Percentiles rank a stretch among this genome's conserved stretches.
These are phyloP conservation scores for Pegoplata infirma DNA, from an alignment of 2,888 invertebrate species.

Conservation along the genomic window DNA sequence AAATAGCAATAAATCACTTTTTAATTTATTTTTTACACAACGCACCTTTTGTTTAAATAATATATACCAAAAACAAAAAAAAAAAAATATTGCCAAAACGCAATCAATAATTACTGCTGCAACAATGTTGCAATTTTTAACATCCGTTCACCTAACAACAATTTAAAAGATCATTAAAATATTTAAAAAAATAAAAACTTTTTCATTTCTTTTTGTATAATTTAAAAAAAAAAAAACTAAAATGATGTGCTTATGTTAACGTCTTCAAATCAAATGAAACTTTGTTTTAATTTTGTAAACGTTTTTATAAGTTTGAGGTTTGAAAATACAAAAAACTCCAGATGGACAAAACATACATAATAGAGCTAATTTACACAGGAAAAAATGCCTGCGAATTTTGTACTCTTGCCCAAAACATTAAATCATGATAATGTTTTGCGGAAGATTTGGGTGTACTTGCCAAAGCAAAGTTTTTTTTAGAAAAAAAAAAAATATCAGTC, in stretches of 20 bases:
- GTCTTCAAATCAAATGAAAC: constrained; percentile 46
- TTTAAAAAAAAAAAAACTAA: too few relatives aligned
- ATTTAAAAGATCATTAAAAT: neutral
- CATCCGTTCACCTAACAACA: neutral
- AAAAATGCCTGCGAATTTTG: too few relatives aligned
- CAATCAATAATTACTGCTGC: neutral
- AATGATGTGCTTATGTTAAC: constrained; percentile 11
- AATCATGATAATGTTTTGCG: too few relatives aligned
- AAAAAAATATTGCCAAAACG: neutral
- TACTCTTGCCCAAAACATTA: too few relatives aligned
- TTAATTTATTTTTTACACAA: neutral
- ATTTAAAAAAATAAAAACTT: neutral
- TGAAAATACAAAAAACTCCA: neutral
- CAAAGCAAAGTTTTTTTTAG: too few relatives aligned
- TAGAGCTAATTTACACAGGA: too few relatives aligned
- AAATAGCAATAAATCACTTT: neutral
- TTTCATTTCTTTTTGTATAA: neutral
- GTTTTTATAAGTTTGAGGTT: constrained; percentile 52
- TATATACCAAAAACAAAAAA: neutral
- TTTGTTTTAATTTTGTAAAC: constrained; percentile 41
- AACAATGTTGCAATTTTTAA: neutral
- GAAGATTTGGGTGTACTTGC: too few relatives aligned
- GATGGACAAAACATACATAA: neutral
- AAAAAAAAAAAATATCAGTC: too few relatives aligned
- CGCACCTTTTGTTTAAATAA: neutral